These are phyloP conservation scores for Premnoplex brunnescens DNA, from an alignment of 2,797 vertebrate genomes.

Conservation along the genomic window DNA sequence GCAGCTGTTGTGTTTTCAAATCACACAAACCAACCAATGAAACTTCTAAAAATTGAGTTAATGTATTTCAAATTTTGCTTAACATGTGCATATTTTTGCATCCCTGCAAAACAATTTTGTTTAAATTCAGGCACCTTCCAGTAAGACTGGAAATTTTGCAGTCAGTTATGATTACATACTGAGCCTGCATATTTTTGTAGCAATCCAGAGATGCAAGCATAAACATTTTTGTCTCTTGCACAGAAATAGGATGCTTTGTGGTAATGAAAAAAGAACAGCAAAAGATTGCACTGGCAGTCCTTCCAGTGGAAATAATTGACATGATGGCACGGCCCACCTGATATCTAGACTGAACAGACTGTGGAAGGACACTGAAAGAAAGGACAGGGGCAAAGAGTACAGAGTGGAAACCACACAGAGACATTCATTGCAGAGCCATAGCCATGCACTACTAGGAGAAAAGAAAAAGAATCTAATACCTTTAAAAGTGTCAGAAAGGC, in stretches of 20 bases:
- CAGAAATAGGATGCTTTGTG: not conserved
- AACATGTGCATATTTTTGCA: not conserved
- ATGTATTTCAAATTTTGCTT: not conserved
- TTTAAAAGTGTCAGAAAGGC: not conserved
- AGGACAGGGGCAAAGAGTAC: not conserved
- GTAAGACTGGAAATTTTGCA: not conserved
- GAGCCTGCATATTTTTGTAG: not conserved
- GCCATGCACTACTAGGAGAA: not conserved
- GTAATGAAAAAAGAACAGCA: constrained; percentile 11
- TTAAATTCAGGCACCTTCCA: not conserved
- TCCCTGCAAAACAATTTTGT: not conserved
- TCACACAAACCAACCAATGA: not conserved
- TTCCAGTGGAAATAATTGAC: constrained; percentile 34
- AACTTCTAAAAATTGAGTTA: not conserved
- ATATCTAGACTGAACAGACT: constrained; percentile 43
- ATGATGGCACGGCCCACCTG: not conserved
- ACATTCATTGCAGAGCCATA: not conserved
- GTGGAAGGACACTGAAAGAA: not conserved
- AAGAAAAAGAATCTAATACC: not conserved
- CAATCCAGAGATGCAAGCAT: not conserved
- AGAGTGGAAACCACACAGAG: not conserved
- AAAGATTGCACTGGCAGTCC: not conserved
- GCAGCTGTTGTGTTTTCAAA: not conserved
- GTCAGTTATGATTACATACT: not conserved
- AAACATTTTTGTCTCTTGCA: not conserved